Evolutionary conservation across 2,113 vertebrate genomes (phyloP), one percentile per base, ranked within the genome.

Genomic region (Coracopsis vasa): DNA sequence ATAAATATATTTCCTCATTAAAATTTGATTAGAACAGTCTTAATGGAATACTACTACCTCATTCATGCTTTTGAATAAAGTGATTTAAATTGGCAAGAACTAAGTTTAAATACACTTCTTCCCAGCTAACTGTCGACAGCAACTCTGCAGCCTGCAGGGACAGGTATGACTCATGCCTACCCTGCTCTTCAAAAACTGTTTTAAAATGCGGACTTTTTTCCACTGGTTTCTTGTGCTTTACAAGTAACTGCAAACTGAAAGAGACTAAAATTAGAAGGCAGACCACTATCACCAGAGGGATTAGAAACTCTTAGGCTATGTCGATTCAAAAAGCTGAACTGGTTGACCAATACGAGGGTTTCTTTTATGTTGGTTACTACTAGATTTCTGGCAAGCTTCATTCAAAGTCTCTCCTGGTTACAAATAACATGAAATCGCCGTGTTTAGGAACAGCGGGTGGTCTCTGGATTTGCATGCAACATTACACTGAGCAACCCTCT

Each of bases 51-150:
- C 94, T 96, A 94, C 82, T 93, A 71, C 67, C 81, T 90, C 90
- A 93, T 97, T 96, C 94, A 96, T 77, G 74, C 86, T 95, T 93
- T 90, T 90, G 79, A 96, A 92, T 86, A 80, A 88, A 97, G 82
- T 86, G 75, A 94, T 94, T 90, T 94, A 83, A 86, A 92, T 78
- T 88, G 82, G 88, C 88, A 93, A 64, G 93, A 95, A 88, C 64
- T 90, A 92, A 94, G 82, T 95, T 97, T 95, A 96, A 97, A 93
- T 71, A 94, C 67, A 90, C 88, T 96, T 94, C 61, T 96, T 96
- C 71, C 85, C 69, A 92, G 71, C 82, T 88, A 90, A 93, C 67
- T 86, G 90, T 83, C 24, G 39, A 92, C 88, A 88, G 75, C 66
- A 91, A 93, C 94, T 86, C 83, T 86, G 77, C 0, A 3, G 92